Evolutionary conservation across 2,797 vertebrate species (phyloP), one percentile per base, ranked within the genome.

Genomic region (Rhabdophis nuchalis): DNA sequence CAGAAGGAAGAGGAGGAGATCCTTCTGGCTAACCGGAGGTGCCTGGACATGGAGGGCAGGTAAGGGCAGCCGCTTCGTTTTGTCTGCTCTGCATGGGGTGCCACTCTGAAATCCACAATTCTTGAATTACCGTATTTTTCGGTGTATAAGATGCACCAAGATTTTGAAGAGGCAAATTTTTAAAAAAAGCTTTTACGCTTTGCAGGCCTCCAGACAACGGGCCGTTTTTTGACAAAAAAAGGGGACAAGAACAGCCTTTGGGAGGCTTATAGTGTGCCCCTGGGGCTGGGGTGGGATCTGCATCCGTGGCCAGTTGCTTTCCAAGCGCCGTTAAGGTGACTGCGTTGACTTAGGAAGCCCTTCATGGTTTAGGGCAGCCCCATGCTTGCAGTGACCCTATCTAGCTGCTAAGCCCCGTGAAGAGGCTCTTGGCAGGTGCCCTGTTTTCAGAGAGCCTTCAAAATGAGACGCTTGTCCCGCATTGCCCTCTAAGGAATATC

Each of bases 1-100:
- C 99, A 99, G 97, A 99, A 99, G 95, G 99, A 99, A 93, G 99
- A 99, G 77, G 99, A 99, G 95, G 99, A 99, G 97, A 99, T 99
- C 93, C 97, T 99, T 86, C 98, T 99, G 98, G 99, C 99, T 88
- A 99, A 99, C 95, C 98, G 99, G n/a, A 98, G 99, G 90, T 99
- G 99, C 93, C 97, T 99, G 1, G 99, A 99, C 96, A 99, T 99
- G 99, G 99, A 99, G 95, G 99, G 99, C 98, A 98, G 99, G 99
- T 99, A 95, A 95, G 93, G 20, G 52, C 50, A n/a, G 18, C 92
- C 91, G 1, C 27, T 2, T 53, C 29, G 29, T 68, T 68, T 29
- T 87, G n/a, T 89, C 89, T 89, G 3, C 87, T 94, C 92, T 88
- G 91, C 72, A 32, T 72, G 23, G 25, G 12, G 0, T 8, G 23